Evolutionary conservation across 2,113 vertebrate genomes (phyloP).

Genomic region (Pardalotus punctatus): DNA sequence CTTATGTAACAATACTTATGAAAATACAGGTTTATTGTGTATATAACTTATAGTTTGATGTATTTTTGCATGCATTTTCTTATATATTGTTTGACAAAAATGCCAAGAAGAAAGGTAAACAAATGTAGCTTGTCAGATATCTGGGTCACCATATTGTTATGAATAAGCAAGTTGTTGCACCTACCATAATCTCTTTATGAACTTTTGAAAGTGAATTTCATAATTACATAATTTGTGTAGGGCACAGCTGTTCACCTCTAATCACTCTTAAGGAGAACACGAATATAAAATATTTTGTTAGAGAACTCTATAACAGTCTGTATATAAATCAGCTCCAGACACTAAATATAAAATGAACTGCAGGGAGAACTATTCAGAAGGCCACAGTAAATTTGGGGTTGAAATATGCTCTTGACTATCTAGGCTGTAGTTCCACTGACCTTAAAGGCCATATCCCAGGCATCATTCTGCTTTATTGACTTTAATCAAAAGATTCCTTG

Average conservation of each 20-base stretch:
- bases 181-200: not conserved
- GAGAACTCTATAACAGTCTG: not conserved
- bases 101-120: not conserved
- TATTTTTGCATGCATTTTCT: not conserved
- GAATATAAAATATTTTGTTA: constrained; percentile 1
- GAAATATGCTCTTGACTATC: not conserved
- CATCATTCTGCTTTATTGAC: not conserved
- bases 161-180: constrained; percentile 19
- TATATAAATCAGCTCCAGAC: not conserved
- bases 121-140: not conserved
- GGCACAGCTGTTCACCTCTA: constrained; percentile 37
- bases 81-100: not conserved
- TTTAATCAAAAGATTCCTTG: not conserved
- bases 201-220: constrained; percentile 24
- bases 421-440: not conserved
- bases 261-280: constrained; percentile 26
- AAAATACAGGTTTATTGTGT: not conserved
- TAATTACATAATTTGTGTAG: constrained; percentile 10
- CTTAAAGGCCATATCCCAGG: not conserved
- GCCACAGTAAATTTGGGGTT: not conserved
- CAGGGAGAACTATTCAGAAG: not conserved
- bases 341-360: not conserved
- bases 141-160: constrained; percentile 21
- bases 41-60: not conserved
- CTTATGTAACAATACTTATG: not conserved